Conservation (phyloP, 1,140 invertebrate genomes). For the Trichonephila inaurata region DNA sequence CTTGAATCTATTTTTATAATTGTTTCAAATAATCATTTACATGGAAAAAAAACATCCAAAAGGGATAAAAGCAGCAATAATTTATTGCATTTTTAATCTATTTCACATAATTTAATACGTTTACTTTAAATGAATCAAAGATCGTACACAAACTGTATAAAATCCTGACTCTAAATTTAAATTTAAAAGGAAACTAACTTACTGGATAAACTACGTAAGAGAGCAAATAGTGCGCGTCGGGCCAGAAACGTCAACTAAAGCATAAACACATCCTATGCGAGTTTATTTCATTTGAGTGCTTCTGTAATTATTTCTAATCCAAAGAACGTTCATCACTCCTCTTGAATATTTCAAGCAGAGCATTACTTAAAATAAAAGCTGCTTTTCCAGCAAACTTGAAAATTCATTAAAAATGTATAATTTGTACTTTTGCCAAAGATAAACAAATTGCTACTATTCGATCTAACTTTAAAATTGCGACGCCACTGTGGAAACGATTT, state of each 20-base stretch:
- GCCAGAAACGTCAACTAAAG: slow-evolving; percentile 7
- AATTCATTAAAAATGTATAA: slow-evolving; percentile 60
- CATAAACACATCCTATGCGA: not conserved
- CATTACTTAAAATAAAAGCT: slow-evolving; percentile 54
- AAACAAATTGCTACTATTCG: slow-evolving; percentile 55
- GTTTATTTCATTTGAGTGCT: slow-evolving; percentile 2
- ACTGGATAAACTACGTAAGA: not conserved
- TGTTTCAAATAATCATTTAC: no score
- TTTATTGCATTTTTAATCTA: no score
- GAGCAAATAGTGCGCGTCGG: not conserved
- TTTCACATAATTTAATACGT: no score
- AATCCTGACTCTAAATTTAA: not conserved
- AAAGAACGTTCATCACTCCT: slow-evolving; percentile 45
- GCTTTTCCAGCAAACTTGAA: slow-evolving; percentile 17
- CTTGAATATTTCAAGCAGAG: slow-evolving; percentile 46
- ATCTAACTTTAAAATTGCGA: slow-evolving; percentile 49
- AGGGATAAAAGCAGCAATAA: no score
- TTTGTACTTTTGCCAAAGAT: slow-evolving; percentile 33
- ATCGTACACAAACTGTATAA: no score
- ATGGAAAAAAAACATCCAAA: no score
- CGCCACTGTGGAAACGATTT: not conserved
- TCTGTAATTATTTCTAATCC: slow-evolving; percentile 59
- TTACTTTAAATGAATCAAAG: no score
- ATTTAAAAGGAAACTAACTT: slow-evolving; percentile 1
- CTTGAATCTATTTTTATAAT: no score